Conservation (phyloP, 2,797 vertebrate species). For the Helostoma temminkii region DNA sequence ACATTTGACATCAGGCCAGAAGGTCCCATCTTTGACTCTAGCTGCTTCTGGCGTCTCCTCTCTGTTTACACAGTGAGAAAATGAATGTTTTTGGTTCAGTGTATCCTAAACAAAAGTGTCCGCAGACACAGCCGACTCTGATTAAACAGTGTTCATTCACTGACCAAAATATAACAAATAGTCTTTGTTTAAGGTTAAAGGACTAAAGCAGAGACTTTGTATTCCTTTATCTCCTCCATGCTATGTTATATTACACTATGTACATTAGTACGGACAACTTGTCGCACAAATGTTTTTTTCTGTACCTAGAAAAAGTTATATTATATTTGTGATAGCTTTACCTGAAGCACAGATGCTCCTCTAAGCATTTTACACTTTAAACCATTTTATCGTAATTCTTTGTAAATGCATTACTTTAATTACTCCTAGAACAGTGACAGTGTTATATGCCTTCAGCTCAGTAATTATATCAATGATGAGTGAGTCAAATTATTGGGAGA, state of each 20-base stretch:
- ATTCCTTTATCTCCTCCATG: not conserved
- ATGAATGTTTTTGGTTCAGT: not conserved
- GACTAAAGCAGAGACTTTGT: not conserved
- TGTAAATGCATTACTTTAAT: no score
- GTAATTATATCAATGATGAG: not conserved
- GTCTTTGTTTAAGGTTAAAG: not conserved
- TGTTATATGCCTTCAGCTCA: not conserved
- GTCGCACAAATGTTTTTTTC: no score
- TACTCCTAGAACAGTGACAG: not conserved
- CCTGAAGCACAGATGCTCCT: no score
- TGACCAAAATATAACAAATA: not conserved
- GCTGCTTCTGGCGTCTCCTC: not conserved
- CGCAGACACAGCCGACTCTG: not conserved
- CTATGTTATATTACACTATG: not conserved
- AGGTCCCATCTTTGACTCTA: slow-evolving; percentile 8
- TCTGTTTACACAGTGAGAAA: not conserved
- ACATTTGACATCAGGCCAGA: slow-evolving; percentile 23
- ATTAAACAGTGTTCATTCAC: not conserved
- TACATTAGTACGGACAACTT: not conserved
- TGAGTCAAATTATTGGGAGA: no score
- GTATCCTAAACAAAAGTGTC: not conserved
- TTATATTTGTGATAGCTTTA: no score
- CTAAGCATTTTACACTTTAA: no score
- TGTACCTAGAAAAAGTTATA: no score
- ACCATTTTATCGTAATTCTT: no score